Percentiles rank a stretch among this genome's conserved stretches.
These are phyloP conservation scores for Paralvinella palmiformis DNA, from an alignment of 1,140 invertebrate genomes.

Conservation along the genomic window DNA sequence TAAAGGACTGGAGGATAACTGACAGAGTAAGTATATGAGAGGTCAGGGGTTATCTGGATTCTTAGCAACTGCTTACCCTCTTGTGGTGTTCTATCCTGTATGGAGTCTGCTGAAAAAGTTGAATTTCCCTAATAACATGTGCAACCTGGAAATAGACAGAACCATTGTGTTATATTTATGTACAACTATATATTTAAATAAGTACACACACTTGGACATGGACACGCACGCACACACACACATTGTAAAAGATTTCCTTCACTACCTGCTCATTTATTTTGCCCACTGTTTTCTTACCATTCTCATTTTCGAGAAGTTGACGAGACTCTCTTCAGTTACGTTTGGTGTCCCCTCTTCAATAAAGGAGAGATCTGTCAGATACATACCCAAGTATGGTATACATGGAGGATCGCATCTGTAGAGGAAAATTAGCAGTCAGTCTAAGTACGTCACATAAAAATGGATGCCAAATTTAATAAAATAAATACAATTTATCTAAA, in stretches of 20 bases:
- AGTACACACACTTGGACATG: too few species aligned
- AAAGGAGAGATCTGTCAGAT: slow-evolving; percentile 86
- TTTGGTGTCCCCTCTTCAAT: slow-evolving; percentile 92
- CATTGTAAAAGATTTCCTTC: too few species aligned
- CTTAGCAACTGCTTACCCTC: slow-evolving; percentile 67
- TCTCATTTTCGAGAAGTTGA: slow-evolving; percentile 95
- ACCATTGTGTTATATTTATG: too few species aligned
- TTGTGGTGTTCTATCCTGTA: slow-evolving; percentile 83
- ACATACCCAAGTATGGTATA: slow-evolving; percentile 88
- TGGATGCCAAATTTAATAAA: background rate
- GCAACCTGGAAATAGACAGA: slow-evolving; percentile 66
- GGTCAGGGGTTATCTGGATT: too few species aligned
- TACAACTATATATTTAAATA: too few species aligned
- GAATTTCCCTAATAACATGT: slow-evolving; percentile 85
- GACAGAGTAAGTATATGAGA: too few species aligned
- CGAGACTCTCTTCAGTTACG: slow-evolving; percentile 80
- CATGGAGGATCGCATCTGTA: slow-evolving; percentile 89
- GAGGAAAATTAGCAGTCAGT: slow-evolving; percentile 24
- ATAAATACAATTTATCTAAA: too few species aligned
- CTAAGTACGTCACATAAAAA: background rate
- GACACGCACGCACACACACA: too few species aligned
- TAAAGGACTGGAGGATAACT: too few species aligned
- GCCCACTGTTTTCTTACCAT: slow-evolving; percentile 66
- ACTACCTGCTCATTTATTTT: background rate
- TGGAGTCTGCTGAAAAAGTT: slow-evolving; percentile 84